Conservation (phyloP, 2,888 invertebrate species). For the Sepiola atlantica region DNA sequence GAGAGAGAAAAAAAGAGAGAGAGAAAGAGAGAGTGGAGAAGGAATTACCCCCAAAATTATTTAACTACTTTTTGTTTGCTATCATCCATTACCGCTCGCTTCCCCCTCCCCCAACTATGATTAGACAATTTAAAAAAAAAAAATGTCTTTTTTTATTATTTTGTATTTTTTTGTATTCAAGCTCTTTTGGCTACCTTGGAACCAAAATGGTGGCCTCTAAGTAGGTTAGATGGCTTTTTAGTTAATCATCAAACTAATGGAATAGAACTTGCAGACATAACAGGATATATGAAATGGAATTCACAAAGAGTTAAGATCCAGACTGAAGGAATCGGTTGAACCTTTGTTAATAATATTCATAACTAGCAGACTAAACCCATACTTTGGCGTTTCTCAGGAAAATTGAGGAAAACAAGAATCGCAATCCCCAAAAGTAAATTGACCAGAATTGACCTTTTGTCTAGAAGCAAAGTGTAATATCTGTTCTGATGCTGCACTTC, state of each 20-base stretch:
- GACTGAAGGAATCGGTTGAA: background rate
- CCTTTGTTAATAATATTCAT: background rate
- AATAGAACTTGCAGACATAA: background rate
- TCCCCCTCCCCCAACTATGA: background rate
- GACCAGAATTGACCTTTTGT: no score
- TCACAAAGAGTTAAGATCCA: background rate
- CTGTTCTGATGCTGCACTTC: no score
- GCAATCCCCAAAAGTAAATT: no score
- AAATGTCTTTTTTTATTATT: background rate
- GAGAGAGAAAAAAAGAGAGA: no score
- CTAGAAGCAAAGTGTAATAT: no score
- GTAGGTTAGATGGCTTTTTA: slow-evolving; percentile 32
- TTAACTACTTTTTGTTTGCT: background rate
- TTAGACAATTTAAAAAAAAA: background rate
- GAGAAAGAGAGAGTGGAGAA: no score
- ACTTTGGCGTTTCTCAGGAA: no score
- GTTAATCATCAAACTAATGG: background rate
- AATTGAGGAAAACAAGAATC: no score
- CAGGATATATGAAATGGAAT: background rate
- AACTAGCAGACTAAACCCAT: no score
- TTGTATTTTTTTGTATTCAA: no score
- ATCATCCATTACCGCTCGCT: background rate
- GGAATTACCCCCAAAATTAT: background rate
- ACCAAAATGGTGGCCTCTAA: background rate
- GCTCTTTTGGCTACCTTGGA: slow-evolving; percentile 14